Conservation (phyloP, 2,113 vertebrate species). For the Cryptotis parvus region DNA sequence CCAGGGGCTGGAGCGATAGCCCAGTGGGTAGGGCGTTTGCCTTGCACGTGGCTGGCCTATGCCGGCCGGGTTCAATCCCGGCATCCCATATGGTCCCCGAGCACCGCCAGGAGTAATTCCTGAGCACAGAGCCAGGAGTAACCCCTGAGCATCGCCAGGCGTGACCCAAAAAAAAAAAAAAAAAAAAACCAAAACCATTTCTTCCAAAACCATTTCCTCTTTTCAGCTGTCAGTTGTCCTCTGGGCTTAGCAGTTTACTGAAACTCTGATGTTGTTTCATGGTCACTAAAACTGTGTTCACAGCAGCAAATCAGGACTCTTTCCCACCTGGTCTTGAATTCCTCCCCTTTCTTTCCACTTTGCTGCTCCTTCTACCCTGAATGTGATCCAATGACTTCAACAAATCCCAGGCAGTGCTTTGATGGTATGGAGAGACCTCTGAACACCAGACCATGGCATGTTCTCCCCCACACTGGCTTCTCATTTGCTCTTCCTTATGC, state of each 20-base stretch:
- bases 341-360: not conserved
- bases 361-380: not conserved
- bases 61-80: too few species aligned
- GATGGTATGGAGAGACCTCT: not conserved
- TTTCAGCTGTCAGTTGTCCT: conserved; percentile 29
- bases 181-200: too few species aligned
- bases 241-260: conserved; percentile 15
- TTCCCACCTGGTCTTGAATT: not conserved
- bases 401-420: not conserved
- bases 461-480: not conserved
- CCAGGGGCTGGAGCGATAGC: too few species aligned
- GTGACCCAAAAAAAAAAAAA: too few species aligned
- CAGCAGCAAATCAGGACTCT: not conserved
- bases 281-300: conserved; percentile 22
- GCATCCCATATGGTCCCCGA: too few species aligned
- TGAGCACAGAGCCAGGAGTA: too few species aligned
- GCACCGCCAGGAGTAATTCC: too few species aligned
- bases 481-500: not conserved
- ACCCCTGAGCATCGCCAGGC: too few species aligned
- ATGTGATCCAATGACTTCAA: not conserved
- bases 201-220: conserved; percentile 70
- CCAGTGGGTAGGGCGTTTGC: too few species aligned
- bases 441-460: not conserved
- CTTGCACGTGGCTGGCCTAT: too few species aligned
- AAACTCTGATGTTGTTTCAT: conserved; percentile 59